A percentile compares a stretch with the other conserved stretches of the same genome.
Evolutionary conservation across 1,140 invertebrate species (phyloP).

Genomic region (Zaprionus taronus): DNA sequence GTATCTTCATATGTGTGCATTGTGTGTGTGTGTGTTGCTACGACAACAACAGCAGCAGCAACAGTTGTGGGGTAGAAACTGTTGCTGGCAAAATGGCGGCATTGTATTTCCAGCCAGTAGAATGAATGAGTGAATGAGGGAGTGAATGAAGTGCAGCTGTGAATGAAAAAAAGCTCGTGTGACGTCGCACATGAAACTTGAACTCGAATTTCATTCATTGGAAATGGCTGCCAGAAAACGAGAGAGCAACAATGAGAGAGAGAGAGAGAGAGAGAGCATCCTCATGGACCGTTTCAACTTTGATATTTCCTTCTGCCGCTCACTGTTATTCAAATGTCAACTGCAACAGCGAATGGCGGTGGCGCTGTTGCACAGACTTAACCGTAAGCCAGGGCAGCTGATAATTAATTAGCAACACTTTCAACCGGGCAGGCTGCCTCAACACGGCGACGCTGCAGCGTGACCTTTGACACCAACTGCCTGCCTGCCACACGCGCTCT

Average conservation of each 20-base stretch:
- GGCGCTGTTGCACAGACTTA: constrained; percentile 17
- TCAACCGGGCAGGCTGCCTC: neutral
- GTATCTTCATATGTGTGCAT: neutral
- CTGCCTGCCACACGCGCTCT: constrained; percentile 14
- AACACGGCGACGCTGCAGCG: neutral
- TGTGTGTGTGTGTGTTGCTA: constrained; percentile 28
- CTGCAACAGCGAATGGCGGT: neutral
- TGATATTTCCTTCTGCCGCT: constrained; percentile 43
- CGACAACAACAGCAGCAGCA: constrained; percentile 21
- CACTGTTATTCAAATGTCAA: constrained; percentile 28
- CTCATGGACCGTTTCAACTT: constrained; percentile 50
- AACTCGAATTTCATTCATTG: constrained; percentile 53
- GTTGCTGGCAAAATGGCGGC: constrained; percentile 52
- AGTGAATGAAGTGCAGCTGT: constrained; percentile 53
- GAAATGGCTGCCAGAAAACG: too few species aligned
- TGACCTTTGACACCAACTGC: constrained; percentile 36
- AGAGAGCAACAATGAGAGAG: neutral
- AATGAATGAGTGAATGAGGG: constrained; percentile 16
- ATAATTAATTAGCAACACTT: constrained; percentile 43
- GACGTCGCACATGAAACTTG: neutral
- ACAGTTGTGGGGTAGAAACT: constrained; percentile 16
- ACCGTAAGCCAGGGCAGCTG: constrained; percentile 13
- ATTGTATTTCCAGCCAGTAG: constrained; percentile 31
- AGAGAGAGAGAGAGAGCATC: neutral
- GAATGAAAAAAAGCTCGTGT: constrained; percentile 74